A percentile compares a stretch with the other conserved stretches of the same genome.
These are phyloP conservation scores for Steromphala cineraria DNA, from an alignment of 2,888 invertebrate species.

Conservation along the genomic window DNA sequence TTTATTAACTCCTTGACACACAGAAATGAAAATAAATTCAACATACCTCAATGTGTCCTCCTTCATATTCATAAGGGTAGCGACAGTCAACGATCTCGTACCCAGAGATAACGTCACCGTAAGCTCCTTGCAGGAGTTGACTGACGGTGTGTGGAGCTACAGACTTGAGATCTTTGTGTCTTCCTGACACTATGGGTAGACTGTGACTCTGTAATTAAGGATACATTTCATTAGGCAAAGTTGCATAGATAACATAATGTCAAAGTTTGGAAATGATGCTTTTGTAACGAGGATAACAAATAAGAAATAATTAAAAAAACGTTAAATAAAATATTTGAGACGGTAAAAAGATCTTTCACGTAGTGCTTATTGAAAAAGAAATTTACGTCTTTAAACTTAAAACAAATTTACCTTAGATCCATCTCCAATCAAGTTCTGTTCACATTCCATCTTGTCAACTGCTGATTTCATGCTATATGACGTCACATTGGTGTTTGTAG, in stretches of 20 bases:
- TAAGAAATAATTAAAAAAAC: too few relatives aligned
- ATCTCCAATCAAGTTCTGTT: not conserved
- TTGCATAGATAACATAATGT: too few relatives aligned
- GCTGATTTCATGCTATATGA: not conserved
- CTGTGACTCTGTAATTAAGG: not conserved
- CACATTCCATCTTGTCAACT: not conserved
- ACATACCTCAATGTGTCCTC: conserved; percentile 86
- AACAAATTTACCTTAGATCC: not conserved
- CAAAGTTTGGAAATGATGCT: too few relatives aligned
- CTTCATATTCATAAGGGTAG: conserved; percentile 95
- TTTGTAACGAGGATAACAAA: too few relatives aligned
- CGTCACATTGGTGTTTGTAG: too few relatives aligned
- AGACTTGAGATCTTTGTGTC: conserved; percentile 23
- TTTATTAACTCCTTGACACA: too few relatives aligned
- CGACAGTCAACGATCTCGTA: conserved; percentile 93
- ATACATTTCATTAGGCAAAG: too few relatives aligned
- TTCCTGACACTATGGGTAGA: conserved; percentile 5
- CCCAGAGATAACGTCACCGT: conserved; percentile 54
- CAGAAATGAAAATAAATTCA: too few relatives aligned
- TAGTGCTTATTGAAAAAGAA: too few relatives aligned
- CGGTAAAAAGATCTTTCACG: too few relatives aligned
- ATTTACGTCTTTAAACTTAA: too few relatives aligned
- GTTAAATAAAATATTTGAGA: too few relatives aligned
- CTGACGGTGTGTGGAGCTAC: not conserved
- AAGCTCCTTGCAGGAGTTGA: not conserved